Conservation (phyloP, 2,113 vertebrate genomes). For the Conger conger region DNA sequence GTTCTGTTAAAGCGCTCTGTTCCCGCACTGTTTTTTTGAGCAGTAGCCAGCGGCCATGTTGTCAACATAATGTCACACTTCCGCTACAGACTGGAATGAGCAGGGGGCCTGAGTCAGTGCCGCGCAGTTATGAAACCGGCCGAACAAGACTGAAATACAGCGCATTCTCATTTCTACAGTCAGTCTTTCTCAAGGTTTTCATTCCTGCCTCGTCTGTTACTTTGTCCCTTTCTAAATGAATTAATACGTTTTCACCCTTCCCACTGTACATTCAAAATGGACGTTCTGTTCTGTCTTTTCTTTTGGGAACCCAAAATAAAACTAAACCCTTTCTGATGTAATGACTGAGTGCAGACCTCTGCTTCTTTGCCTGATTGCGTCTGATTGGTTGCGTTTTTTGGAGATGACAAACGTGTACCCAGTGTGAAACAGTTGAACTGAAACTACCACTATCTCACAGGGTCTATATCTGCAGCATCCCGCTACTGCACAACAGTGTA, state of each 20-base stretch:
- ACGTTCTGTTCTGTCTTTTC: not conserved
- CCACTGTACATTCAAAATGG: not conserved
- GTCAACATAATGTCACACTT: slow-evolving; percentile 44
- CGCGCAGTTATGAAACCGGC: slow-evolving; percentile 61
- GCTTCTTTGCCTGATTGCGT: not conserved
- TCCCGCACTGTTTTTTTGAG: slow-evolving; percentile 47
- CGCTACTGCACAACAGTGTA: not conserved
- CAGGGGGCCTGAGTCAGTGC: slow-evolving; percentile 46
- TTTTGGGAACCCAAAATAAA: not conserved
- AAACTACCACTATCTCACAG: not conserved
- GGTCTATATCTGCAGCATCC: not conserved
- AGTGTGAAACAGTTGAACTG: not conserved
- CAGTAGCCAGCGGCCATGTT: slow-evolving; percentile 49
- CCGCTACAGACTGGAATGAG: slow-evolving; percentile 55
- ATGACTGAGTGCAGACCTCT: not conserved
- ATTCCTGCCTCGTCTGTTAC: slow-evolving; percentile 41
- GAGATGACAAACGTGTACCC: not conserved
- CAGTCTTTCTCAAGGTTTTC: slow-evolving; percentile 55
- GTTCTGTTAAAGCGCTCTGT: slow-evolving; percentile 46
- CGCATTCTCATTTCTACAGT: slow-evolving; percentile 53
- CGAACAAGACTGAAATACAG: slow-evolving; percentile 54
- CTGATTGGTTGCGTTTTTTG: not conserved
- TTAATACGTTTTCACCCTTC: not conserved
- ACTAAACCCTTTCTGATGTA: not conserved
- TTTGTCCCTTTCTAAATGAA: slow-evolving; percentile 42